Evolutionary conservation across 1,140 invertebrate species (phyloP).

Genomic region (Cotesia vestalis): DNA sequence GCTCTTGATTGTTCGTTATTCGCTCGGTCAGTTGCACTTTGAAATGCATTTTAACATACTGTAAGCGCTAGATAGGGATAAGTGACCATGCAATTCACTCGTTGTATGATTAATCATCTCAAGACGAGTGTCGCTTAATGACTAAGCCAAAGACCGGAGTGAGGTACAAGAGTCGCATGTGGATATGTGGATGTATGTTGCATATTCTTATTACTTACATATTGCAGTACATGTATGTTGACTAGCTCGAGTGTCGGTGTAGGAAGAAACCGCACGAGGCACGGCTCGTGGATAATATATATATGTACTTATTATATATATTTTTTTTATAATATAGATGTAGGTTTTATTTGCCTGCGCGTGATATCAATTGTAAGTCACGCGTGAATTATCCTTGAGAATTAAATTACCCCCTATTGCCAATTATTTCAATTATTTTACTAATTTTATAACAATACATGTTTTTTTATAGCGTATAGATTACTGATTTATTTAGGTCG

Average conservation of each 20-base stretch:
- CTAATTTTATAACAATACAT: slow-evolving; percentile 7
- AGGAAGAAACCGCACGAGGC: slow-evolving; percentile 14
- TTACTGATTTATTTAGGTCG: background rate
- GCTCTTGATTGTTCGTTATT: background rate
- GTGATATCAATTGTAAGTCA: slow-evolving; percentile 15
- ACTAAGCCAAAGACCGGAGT: background rate
- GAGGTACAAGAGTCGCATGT: slow-evolving; percentile 18
- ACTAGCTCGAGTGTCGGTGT: background rate
- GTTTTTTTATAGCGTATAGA: background rate
- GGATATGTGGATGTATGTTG: background rate
- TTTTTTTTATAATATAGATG: too few relatives aligned
- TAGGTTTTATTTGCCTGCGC: background rate
- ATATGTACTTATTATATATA: too few relatives aligned
- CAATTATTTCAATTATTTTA: slow-evolving; percentile 7
- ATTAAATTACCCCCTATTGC: background rate
- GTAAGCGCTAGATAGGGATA: background rate
- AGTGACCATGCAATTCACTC: slow-evolving; percentile 10
- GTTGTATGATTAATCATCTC: slow-evolving; percentile 27
- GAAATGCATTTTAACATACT: background rate
- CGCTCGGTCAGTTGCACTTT: too few relatives aligned
- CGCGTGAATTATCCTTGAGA: slow-evolving; percentile 8
- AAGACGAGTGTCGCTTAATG: slow-evolving; percentile 17
- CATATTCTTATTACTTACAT: background rate
- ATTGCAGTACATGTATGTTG: background rate
- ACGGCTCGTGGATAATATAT: background rate